Base-by-base conservation (phyloP, 2,113 vertebrate species). In the Rhynchopsitta pachyrhyncha region DNA sequence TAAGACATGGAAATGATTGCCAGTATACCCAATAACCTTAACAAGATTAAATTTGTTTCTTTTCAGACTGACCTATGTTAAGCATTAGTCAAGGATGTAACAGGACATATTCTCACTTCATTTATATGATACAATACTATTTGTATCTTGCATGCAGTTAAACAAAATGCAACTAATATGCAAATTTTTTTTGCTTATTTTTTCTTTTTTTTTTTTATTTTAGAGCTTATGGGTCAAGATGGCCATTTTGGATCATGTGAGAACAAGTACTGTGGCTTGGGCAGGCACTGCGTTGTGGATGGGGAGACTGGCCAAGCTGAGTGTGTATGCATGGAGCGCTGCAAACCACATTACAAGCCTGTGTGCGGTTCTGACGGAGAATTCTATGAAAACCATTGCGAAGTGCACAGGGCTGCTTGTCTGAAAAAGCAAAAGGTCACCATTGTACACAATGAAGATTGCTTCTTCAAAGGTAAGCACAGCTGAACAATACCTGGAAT, bases 341-440 rank as follows among this genome's bases (percentile, higher is more conserved):
- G 99, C 92, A 99, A 98, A 50, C 98, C 97, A 0, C 99, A 99
- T 93, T 99, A 99, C 91, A 99, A 99, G 79, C 99, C 99, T 0
- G 99, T 99, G 66, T 99, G 99, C 2, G 99, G 99, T 3, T 99
- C 99, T 8, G 99, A 99, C 27, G 99, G 99, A 50, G 98, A 98
- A 93, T 98, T 99, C 84, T 99, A 99, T 91, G 98, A 98, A 97
- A 99, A 99, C 97, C 99, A 99, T 82, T 99, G 99, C 25, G 99
- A 99, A 92, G 99, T 99, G 28, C 99, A 99, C 94, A 97, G 98
- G 52, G 98, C 99, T 28, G 99, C 99, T n/a, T 99, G 99, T 68
- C 91, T 99, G 92, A 97, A 98, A 88, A 98, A 97, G 55, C 98
- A 98, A 66, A 99, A 98, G 97, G 98, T 99, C 47, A 99, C 98